phyloP scores from a whole-genome alignment of 2,888 invertebrate genomes.

The Scrobipalpa atriplicella region DNA sequence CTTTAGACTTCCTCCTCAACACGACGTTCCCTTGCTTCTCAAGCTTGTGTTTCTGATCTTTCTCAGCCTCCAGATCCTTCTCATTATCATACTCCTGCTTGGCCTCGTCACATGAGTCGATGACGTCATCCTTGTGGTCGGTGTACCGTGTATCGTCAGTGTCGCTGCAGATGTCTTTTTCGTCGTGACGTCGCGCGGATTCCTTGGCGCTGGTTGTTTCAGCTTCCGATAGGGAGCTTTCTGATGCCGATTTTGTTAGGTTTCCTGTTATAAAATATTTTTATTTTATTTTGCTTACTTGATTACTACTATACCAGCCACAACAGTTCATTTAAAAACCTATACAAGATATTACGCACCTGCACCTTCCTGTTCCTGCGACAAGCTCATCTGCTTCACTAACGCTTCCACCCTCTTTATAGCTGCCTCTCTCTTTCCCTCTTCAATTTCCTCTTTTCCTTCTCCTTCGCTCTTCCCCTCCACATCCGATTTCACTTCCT shows the following conservation, averaged over 20 bases:
- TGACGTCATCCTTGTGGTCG: slow-evolving; percentile 48
- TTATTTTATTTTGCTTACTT: no score
- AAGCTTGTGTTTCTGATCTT: slow-evolving; percentile 57
- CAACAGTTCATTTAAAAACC: neutral
- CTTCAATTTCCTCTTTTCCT: slow-evolving; percentile 54
- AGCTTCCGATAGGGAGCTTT: slow-evolving; percentile 92
- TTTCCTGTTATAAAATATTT: slow-evolving; percentile 45
- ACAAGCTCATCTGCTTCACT: slow-evolving; percentile 91
- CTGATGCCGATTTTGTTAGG: slow-evolving; percentile 92
- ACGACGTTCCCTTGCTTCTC: slow-evolving; percentile 81
- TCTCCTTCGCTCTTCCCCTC: slow-evolving; percentile 47
- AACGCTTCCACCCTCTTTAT: slow-evolving; percentile 85
- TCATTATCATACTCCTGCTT: slow-evolving; percentile 67
- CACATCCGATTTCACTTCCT: slow-evolving; percentile 52
- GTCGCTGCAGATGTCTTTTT: slow-evolving; percentile 88
- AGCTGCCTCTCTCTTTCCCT: slow-evolving; percentile 69
- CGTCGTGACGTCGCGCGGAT: slow-evolving; percentile 86
- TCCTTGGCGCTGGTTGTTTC: slow-evolving; percentile 86
- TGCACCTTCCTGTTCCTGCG: slow-evolving; percentile 85
- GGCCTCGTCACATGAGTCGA: slow-evolving; percentile 67
- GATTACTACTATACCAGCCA: no score
- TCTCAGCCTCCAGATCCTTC: slow-evolving; percentile 57
- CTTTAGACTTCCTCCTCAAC: slow-evolving; percentile 84
- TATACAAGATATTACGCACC: slow-evolving; percentile 62
- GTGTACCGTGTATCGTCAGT: slow-evolving; percentile 70